phyloP scores from a whole-genome alignment of 1,140 invertebrate species.

The Harlomillsia oculata region DNA sequence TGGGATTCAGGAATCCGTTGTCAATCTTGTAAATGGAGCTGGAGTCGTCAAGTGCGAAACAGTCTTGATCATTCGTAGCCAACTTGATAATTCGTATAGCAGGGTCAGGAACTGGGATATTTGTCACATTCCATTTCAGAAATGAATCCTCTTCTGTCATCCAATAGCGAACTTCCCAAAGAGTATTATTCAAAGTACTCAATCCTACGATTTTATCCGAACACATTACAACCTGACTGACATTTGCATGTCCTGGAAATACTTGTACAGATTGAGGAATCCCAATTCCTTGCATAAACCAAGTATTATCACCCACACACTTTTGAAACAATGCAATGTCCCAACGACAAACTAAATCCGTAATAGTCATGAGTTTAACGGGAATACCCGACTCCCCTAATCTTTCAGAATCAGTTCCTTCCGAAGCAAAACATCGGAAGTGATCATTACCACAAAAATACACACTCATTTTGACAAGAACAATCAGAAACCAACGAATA shows the following conservation, averaged over 20 bases:
- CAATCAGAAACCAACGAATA: too few relatives aligned
- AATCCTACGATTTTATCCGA: too few relatives aligned
- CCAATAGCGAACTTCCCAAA: too few relatives aligned
- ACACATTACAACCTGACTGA: conserved; percentile 10
- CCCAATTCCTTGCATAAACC: conserved; percentile 20
- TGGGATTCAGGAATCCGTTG: not conserved
- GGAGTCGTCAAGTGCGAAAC: conserved; percentile 15
- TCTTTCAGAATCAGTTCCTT: too few relatives aligned
- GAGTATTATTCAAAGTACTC: too few relatives aligned
- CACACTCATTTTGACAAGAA: not conserved
- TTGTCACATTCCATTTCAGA: not conserved
- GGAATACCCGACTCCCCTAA: not conserved
- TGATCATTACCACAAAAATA: conserved; percentile 19
- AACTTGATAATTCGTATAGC: not conserved
- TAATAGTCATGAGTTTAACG: conserved; percentile 2
- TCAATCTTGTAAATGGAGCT: conserved; percentile 24
- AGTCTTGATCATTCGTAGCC: conserved; percentile 7
- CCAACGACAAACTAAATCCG: not conserved
- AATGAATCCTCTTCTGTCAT: too few relatives aligned
- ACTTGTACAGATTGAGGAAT: not conserved
- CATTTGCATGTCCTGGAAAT: not conserved
- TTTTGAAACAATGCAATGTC: conserved; percentile 21
- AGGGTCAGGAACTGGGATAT: not conserved
- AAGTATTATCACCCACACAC: conserved; percentile 2
- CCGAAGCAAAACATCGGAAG: not conserved